Percentiles rank a stretch among this genome's conserved stretches.
Conservation (phyloP, 2,797 vertebrate species). For the Mormyrops attenuatus region DNA sequence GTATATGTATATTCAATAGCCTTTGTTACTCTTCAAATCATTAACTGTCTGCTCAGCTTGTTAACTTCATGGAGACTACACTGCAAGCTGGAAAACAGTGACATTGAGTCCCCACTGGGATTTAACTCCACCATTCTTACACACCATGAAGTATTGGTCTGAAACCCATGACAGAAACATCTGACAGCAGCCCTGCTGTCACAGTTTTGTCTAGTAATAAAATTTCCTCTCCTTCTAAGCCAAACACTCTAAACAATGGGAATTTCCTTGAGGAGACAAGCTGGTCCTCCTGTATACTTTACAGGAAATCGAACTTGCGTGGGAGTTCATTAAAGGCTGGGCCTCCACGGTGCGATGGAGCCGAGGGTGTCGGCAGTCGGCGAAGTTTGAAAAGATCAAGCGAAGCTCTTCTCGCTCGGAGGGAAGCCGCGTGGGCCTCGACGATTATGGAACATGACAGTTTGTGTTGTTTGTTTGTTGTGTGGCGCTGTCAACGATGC, state of each 20-base stretch:
- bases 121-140: background rate
- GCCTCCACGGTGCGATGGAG: background rate
- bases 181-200: background rate
- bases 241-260: background rate
- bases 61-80: background rate
- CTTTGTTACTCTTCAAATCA: background rate
- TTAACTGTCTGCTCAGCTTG: background rate
- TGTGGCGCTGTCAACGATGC: constrained; percentile 9
- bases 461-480: constrained; percentile 21
- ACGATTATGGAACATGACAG: constrained; percentile 16
- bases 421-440: background rate
- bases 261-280: background rate
- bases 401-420: constrained; percentile 1
- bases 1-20: background rate
- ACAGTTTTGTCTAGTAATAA: background rate
- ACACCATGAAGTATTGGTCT: background rate
- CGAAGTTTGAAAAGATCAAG: constrained; percentile 11
- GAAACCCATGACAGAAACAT: background rate
- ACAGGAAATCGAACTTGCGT: background rate
- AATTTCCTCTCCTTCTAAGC: background rate
- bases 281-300: background rate
- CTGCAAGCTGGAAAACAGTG: background rate
- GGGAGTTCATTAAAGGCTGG: background rate
- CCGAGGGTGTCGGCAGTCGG: background rate
- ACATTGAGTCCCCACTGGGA: background rate